A percentile compares a stretch with the other conserved stretches of the same genome.
Conservation (phyloP, 2,113 vertebrate species). For the Nothobranchius furzeri region DNA sequence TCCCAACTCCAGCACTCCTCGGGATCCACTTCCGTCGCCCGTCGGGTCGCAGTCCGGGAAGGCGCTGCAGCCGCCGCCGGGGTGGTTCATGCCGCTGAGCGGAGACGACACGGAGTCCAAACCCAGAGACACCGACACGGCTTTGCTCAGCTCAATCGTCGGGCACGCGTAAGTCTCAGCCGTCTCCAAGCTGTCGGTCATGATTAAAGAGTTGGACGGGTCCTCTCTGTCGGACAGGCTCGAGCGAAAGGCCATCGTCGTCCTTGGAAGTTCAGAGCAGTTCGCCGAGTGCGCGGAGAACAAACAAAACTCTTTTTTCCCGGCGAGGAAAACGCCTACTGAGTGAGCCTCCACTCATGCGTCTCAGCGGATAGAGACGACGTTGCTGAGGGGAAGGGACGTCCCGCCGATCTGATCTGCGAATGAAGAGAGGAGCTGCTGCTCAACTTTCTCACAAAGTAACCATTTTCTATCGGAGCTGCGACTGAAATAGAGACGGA, state of each 20-base stretch:
- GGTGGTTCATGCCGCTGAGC: slow-evolving; percentile 59
- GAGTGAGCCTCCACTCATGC: slow-evolving; percentile 18
- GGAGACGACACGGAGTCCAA: slow-evolving; percentile 79
- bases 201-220: slow-evolving; percentile 27
- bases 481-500: not conserved
- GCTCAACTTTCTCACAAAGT: slow-evolving; percentile 47
- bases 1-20: slow-evolving; percentile 20
- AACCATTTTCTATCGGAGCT: not conserved
- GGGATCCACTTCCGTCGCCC: slow-evolving; percentile 7
- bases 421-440: not conserved
- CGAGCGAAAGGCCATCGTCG: slow-evolving; percentile 51
- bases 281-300: slow-evolving; percentile 6
- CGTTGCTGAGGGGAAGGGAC: slow-evolving; percentile 36
- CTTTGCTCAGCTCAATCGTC: slow-evolving; percentile 83
- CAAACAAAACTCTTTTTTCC: slow-evolving; percentile 37
- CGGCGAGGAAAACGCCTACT: slow-evolving; percentile 42
- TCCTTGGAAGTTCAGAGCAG: not conserved
- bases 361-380: slow-evolving; percentile 23
- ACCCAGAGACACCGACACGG: slow-evolving; percentile 87
- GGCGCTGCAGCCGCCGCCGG: slow-evolving; percentile 33
- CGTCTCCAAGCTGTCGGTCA: slow-evolving; percentile 30
- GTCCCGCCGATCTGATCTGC: slow-evolving; percentile 40
- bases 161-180: slow-evolving; percentile 72
- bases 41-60: slow-evolving; percentile 58
- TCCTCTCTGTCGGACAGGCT: slow-evolving; percentile 25